Base-by-base conservation (phyloP, 2,888 invertebrate species). In the Melolontha melolontha region DNA sequence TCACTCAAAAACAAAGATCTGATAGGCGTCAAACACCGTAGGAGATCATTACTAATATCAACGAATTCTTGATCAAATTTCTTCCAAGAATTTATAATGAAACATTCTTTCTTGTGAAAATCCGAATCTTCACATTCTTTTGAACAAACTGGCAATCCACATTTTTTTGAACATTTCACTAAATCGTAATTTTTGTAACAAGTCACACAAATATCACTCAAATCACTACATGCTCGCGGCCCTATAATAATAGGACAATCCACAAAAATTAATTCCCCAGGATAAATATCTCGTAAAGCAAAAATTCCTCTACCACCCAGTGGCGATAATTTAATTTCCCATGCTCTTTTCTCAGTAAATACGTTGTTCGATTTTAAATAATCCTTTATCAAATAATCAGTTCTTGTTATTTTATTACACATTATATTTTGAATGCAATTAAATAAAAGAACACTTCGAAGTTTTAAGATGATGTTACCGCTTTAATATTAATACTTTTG, bases 271-370 rank as follows among this genome's bases (percentile, higher is more conserved):
- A 91, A 80, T 80, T 93, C 92, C 42, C 92, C 92, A 34, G 85
- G 79, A 67, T 83, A 80, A 47, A 93, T 89, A 76, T 92, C 88
- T 70, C 88, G 85, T 2, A 84, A 87, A 14, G 93, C 91, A 73
- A 93, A 87, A 1, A 94, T 79, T 1, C 93, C 93, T 17, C 92
- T 88, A 6, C 93, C 93, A 50, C 90, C 88, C 6, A 90, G 78
- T 14, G 82, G 75, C 0, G 92, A 92, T 71, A 86, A 82, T 62
- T 80, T 83, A 66, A 93, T 84, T 66, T 79, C 85, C 91, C 92
- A 92, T 76, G 85, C 83, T 47, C 79, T 75, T 75, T 84, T 75
- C 22, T 74, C 72, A 5, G 50, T 12, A 42, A 51, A 59, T 29
- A 69, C 41, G 10, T 63, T 22, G 42, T 55, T 57, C 1, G 50